Evolutionary conservation across 23 tunicate genomes (phyloP).

Genomic region (Trididemnum miniatum): DNA sequence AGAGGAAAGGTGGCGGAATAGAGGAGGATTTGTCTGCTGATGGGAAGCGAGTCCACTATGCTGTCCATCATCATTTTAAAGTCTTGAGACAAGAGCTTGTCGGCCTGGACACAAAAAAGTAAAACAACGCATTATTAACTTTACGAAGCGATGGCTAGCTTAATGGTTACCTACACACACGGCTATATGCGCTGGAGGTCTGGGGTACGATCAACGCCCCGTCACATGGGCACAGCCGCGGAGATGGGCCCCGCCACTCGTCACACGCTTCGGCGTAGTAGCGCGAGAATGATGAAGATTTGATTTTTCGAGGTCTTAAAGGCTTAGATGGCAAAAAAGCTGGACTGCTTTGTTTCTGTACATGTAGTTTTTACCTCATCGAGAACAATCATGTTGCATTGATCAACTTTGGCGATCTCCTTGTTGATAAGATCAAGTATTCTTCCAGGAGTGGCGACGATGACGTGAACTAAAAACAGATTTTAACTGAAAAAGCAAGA

Average conservation of each 20-base stretch:
- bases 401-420: constrained; percentile 93
- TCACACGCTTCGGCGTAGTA: no score
- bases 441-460: constrained; percentile 98
- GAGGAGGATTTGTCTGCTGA: constrained; percentile 86
- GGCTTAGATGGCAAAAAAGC: no score
- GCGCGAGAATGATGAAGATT: no score
- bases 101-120: constrained; percentile 51
- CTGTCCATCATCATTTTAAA: constrained; percentile 87
- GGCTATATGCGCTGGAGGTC: no score
- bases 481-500: neutral
- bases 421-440: constrained; percentile 94
- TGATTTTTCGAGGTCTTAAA: no score
- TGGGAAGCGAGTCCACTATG: constrained; percentile 78
- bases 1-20: constrained; percentile 97
- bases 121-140: no score
- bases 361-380: constrained; percentile 66
- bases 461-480: constrained; percentile 69
- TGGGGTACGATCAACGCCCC: no score
- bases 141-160: no score
- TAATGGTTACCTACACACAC: no score
- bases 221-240: no score
- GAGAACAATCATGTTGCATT: constrained; percentile 84
- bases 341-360: no score
- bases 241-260: no score
- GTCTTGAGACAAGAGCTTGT: constrained; percentile 90